phyloP scores from a whole-genome alignment of 2,888 invertebrate genomes.

The Gymnocheta viridis region DNA sequence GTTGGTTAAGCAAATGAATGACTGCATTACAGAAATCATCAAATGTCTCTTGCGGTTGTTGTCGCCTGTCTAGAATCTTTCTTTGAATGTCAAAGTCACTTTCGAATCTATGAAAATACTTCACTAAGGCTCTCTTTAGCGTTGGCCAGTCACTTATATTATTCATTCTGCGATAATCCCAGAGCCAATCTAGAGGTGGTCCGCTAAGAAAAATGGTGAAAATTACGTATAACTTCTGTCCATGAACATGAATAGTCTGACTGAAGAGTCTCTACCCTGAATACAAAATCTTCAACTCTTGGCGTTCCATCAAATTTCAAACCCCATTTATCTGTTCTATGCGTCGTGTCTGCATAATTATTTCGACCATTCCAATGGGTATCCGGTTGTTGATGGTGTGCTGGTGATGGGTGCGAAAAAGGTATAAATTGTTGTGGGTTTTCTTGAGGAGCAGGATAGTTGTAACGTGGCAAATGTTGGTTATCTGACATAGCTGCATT shows the following conservation, averaged over 20 bases:
- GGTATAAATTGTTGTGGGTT: background rate
- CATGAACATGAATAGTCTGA: background rate
- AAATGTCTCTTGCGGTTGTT: background rate
- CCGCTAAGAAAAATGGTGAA: background rate
- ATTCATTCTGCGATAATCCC: slow-evolving; percentile 13
- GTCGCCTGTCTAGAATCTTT: slow-evolving; percentile 11
- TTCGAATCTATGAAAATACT: background rate
- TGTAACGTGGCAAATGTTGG: background rate
- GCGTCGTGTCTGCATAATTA: background rate
- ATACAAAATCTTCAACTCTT: slow-evolving; percentile 9
- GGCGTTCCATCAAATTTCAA: slow-evolving; percentile 3
- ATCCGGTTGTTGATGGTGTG: background rate
- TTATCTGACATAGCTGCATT: background rate
- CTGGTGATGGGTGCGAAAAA: background rate
- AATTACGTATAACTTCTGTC: background rate
- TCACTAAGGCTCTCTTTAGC: background rate
- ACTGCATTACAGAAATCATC: slow-evolving; percentile 2
- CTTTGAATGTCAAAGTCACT: no score
- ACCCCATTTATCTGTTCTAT: background rate
- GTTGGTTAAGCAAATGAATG: background rate
- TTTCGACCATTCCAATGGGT: background rate
- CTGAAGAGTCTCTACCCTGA: slow-evolving; percentile 15
- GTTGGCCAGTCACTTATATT: background rate
- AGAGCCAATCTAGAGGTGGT: background rate
- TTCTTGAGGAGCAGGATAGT: background rate